These are phyloP conservation scores for Tuberolachnus salignus DNA, from an alignment of 2,888 invertebrate genomes.

Conservation along the genomic window DNA sequence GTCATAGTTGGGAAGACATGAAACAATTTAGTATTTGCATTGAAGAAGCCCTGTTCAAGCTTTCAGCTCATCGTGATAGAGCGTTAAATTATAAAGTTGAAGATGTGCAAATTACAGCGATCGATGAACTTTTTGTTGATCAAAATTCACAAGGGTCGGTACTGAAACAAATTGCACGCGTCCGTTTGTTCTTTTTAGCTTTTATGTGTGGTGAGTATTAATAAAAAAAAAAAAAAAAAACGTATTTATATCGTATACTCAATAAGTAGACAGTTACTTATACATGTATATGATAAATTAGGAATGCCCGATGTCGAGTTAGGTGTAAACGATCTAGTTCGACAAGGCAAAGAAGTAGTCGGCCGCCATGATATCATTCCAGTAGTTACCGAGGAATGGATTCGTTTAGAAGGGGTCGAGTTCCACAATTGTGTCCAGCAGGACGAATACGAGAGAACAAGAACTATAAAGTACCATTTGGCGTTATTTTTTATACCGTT, in stretches of 20 bases:
- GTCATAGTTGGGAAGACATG: conserved; percentile 85
- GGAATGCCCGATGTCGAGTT: conserved; percentile 96
- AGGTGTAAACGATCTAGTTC: conserved; percentile 94
- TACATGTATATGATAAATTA: conserved; percentile 60
- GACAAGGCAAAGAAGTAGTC: conserved; percentile 99
- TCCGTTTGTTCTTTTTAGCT: conserved; percentile 92
- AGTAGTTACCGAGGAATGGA: conserved; percentile 99
- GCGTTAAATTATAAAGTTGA: conserved; percentile 94
- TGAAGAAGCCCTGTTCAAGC: conserved; percentile 89
- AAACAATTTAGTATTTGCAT: conserved; percentile 88
- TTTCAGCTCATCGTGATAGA: conserved; percentile 84
- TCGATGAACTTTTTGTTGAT: conserved; percentile 90
- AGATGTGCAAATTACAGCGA: conserved; percentile 90
- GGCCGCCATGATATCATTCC: conserved; percentile 99
- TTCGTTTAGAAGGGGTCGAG: conserved; percentile 89
- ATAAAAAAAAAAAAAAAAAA: not conserved
- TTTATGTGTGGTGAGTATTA: conserved; percentile 79
- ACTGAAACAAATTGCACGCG: conserved; percentile 89
- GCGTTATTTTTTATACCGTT: not conserved
- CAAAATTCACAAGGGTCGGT: conserved; percentile 84
- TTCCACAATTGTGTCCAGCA: conserved; percentile 94
- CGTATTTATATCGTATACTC: not conserved
- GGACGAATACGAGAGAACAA: conserved; percentile 83
- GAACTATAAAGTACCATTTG: conserved; percentile 76
- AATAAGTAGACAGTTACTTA: not conserved